Conservation (phyloP, 1,140 invertebrate genomes). For the Cyphomyrmex costatus region DNA sequence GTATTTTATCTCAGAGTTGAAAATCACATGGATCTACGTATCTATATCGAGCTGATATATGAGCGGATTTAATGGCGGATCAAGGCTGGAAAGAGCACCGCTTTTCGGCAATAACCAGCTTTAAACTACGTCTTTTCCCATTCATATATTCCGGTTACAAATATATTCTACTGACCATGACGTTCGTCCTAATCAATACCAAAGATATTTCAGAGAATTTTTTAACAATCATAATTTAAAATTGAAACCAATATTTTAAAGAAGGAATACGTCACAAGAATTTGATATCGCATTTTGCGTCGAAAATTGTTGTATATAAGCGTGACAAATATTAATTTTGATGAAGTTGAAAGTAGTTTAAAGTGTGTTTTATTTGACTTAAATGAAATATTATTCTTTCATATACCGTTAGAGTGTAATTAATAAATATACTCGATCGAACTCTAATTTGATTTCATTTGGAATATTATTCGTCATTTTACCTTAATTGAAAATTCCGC, state of each 20-base stretch:
- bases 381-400: not conserved
- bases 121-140: slow-evolving; percentile 7
- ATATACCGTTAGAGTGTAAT: not conserved
- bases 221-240: not conserved
- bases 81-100: not conserved
- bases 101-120: slow-evolving; percentile 39
- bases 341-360: not conserved
- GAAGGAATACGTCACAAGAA: not conserved
- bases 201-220: not conserved
- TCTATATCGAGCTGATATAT: slow-evolving; percentile 39
- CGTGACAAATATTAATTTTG: not conserved
- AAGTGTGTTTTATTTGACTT: not conserved
- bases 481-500: slow-evolving; percentile 50
- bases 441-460: not conserved
- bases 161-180: not conserved
- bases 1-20: slow-evolving; percentile 7
- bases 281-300: not conserved
- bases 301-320: not conserved
- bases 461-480: not conserved
- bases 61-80: slow-evolving; percentile 46
- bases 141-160: not conserved
- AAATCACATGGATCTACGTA: slow-evolving; percentile 34
- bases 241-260: not conserved
- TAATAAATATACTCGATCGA: slow-evolving; percentile 3
- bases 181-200: not conserved